These are phyloP conservation scores for Pangasius krempfi DNA, from an alignment of 2,797 vertebrate species.

Conservation along the genomic window DNA sequence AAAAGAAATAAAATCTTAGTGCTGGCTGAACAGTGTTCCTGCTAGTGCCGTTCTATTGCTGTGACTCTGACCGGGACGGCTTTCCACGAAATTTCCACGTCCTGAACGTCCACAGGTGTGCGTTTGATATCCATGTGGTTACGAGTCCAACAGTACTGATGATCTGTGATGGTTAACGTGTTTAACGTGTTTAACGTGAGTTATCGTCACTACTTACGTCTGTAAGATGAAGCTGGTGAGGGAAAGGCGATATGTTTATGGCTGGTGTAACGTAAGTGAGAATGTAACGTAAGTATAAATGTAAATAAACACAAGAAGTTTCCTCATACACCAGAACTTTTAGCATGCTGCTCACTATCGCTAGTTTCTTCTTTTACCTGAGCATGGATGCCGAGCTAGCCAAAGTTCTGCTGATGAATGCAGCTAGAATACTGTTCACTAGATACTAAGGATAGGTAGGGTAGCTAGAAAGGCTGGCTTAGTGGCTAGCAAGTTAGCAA, in stretches of 20 bases:
- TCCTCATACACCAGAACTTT: not conserved
- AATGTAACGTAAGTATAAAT: too few species aligned
- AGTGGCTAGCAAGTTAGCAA: not conserved
- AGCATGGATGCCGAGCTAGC: not conserved
- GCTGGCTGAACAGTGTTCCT: slow-evolving; percentile 82
- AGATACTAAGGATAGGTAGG: not conserved
- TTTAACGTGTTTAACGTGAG: not conserved
- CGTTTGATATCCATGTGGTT: not conserved
- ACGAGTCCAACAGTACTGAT: not conserved
- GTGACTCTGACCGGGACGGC: slow-evolving; percentile 84
- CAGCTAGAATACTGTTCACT: not conserved
- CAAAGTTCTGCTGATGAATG: not conserved
- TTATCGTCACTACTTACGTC: not conserved
- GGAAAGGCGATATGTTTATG: too few species aligned
- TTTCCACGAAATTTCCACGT: slow-evolving; percentile 65
- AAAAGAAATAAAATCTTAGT: slow-evolving; percentile 65
- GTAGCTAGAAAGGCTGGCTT: not conserved
- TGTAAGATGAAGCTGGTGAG: not conserved
- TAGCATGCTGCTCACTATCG: not conserved
- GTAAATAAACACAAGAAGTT: too few species aligned
- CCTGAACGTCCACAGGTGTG: not conserved
- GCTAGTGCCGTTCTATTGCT: slow-evolving; percentile 81
- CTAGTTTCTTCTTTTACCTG: not conserved
- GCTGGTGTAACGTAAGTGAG: too few species aligned
- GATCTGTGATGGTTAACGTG: not conserved